Evolutionary conservation across 2,113 vertebrate genomes (phyloP), one percentile per base, ranked within the genome.

Genomic region (Elgaria multicarinata): DNA sequence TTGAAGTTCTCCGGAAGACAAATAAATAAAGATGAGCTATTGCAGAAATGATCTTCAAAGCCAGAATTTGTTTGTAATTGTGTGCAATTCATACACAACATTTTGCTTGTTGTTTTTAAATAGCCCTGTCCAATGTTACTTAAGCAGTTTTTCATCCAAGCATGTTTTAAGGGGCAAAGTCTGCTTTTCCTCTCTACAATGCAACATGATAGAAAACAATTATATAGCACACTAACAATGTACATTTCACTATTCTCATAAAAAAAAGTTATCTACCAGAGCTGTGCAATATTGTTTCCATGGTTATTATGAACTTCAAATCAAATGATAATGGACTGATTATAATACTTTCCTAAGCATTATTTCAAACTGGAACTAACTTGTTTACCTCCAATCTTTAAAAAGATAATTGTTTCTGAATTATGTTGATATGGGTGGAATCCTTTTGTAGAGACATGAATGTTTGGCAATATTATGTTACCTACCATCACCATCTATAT

Each of bases 1-100:
- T 13, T 72, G 86, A 91, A 50, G 84, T 86, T 67, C 93, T 64
- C 50, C 89, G 90, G 91, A 90, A 90, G 90, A 42, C 80, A 92
- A 85, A 71, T 89, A 91, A 84, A 90, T 50, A 74, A 55, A 36
- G 86, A 83, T 62, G 71, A 91, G 91, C 36, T 80, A 86, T 9
- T 50, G 89, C 89, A 90, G 62, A 87, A 28, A 36, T 72, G 50
- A 62, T 0, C 86, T 71, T 53, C 20, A 89, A 76, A 33, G 89
- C 66, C 81, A 75, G 92, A 94, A 89, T 89, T 77, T 74, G 83
- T 86, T 87, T 77, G 72, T 0, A 0, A 46, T 62, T 62, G 58
- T 62, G 58, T 62, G 20, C 58, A 62, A 62, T 62, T 62, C 58
- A 20, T 62, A 22, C 58, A 62, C 58, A 62, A 62, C 16, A 22